Percentiles rank a stretch among this genome's conserved stretches.
phyloP scores from a whole-genome alignment of 1,140 invertebrate species.

The Condylostylus longicornis region DNA sequence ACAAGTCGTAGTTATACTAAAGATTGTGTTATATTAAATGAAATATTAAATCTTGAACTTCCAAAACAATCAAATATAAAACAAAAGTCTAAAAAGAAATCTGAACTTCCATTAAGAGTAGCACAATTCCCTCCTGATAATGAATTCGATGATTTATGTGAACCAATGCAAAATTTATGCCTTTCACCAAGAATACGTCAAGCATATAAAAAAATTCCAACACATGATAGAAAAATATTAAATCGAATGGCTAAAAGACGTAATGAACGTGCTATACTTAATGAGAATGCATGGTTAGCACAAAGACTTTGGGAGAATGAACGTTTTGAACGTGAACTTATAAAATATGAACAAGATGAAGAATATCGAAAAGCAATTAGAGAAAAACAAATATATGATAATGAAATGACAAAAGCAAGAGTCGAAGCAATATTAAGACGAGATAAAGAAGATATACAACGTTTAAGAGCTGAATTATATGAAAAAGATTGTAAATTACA shows the following conservation, averaged over 20 bases:
- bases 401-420: constrained; percentile 21
- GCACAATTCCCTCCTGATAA: too few species aligned
- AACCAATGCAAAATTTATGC: constrained; percentile 27
- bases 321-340: constrained; percentile 20
- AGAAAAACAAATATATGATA: constrained; percentile 29
- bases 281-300: constrained; percentile 29
- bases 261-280: constrained; percentile 19
- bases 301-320: constrained; percentile 30
- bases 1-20: too few species aligned
- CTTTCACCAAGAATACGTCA: constrained; percentile 19
- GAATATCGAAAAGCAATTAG: constrained; percentile 25
- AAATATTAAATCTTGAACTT: too few species aligned
- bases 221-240: constrained; percentile 27
- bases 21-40: too few species aligned
- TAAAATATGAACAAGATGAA: constrained; percentile 26
- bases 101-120: too few species aligned
- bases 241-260: constrained; percentile 29
- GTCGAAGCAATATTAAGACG: constrained; percentile 21
- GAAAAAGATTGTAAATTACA: constrained; percentile 21
- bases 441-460: constrained; percentile 19
- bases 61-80: too few species aligned
- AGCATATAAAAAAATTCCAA: constrained; percentile 21
- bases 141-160: constrained; percentile 19
- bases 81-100: too few species aligned
- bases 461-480: constrained; percentile 16